A percentile compares a stretch with the other conserved stretches of the same genome.
phyloP scores from a whole-genome alignment of 2,113 vertebrate genomes.

The Podarcis muralis region DNA sequence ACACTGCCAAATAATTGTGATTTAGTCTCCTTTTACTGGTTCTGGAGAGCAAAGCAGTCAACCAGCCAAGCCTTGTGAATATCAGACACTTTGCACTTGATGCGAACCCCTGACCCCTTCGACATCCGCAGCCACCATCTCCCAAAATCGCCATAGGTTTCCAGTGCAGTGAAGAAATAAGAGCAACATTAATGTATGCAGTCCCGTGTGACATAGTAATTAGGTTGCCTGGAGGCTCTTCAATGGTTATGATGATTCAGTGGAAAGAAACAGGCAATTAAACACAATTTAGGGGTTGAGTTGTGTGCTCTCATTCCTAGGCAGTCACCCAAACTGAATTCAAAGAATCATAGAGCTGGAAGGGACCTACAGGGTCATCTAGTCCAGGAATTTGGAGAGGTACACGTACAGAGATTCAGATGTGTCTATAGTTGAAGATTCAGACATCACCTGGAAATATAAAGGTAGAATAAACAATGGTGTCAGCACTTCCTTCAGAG shows the following conservation, averaged over 20 bases:
- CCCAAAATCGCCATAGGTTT: not conserved
- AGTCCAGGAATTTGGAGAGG: no score
- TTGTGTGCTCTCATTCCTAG: not conserved
- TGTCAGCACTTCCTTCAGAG: not conserved
- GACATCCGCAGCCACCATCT: not conserved
- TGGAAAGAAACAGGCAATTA: not conserved
- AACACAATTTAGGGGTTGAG: not conserved
- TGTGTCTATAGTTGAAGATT: no score
- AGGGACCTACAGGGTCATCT: no score
- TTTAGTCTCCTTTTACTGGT: not conserved
- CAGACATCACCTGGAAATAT: conserved; percentile 48
- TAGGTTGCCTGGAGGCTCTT: not conserved
- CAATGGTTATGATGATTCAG: not conserved
- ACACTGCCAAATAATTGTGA: not conserved
- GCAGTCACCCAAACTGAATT: not conserved
- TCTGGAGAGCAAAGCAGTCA: not conserved
- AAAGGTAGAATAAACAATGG: not conserved
- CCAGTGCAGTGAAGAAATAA: not conserved
- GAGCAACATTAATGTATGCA: not conserved
- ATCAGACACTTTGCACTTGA: not conserved
- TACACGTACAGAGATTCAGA: no score
- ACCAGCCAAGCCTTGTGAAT: not conserved
- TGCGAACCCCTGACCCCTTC: not conserved
- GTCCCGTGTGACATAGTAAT: accelerated
- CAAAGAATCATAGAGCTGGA: not conserved